These are phyloP conservation scores for Phalacrocorax brasilianus DNA, from an alignment of 2,113 vertebrate species.

Conservation along the genomic window DNA sequence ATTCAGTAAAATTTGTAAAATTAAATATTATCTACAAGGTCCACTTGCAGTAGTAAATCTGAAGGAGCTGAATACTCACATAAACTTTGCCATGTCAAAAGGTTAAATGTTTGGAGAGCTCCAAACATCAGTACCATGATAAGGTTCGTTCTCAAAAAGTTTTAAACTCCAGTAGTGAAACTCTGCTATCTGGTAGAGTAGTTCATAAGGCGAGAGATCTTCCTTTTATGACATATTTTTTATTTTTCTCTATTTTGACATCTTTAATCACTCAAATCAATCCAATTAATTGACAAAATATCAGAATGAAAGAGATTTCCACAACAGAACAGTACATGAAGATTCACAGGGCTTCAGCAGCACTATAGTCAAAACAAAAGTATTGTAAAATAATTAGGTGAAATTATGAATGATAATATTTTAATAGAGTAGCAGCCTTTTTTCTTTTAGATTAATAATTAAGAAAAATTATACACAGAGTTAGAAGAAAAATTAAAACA, in stretches of 20 bases:
- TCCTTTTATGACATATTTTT: neutral
- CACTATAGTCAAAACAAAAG: neutral
- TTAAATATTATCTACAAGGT: neutral
- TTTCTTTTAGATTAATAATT: constrained; percentile 11
- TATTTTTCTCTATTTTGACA: neutral
- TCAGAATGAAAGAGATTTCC: neutral
- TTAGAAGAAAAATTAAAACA: neutral
- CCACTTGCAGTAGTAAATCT: neutral
- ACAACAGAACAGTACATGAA: neutral
- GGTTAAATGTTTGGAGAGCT: neutral
- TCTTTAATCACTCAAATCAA: neutral
- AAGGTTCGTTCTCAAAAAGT: neutral
- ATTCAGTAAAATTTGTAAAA: constrained; percentile 8
- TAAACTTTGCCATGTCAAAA: neutral
- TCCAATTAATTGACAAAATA: neutral
- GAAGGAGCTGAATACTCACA: neutral
- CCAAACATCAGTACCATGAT: neutral
- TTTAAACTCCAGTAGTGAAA: neutral
- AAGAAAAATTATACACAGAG: neutral
- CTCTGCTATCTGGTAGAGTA: neutral
- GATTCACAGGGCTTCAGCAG: neutral
- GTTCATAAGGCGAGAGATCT: neutral
- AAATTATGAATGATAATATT: constrained; percentile 6
- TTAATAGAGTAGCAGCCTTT: neutral
- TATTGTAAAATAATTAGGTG: neutral